Evolutionary conservation across 1,140 invertebrate genomes (phyloP).

Genomic region (Pectinophora gossypiella): DNA sequence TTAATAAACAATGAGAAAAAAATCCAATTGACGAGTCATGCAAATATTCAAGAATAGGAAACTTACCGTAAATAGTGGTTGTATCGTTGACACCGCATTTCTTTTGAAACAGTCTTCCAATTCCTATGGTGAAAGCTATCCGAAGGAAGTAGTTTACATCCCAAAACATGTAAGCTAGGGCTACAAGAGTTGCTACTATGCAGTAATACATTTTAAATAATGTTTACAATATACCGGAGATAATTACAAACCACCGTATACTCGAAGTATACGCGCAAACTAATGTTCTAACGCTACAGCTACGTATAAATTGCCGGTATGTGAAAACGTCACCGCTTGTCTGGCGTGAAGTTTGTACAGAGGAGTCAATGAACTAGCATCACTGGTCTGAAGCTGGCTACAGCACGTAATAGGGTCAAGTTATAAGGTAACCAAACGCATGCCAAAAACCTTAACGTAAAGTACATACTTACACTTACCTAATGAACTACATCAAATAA

Average conservation of each 20-base stretch:
- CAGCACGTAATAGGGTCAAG: not conserved
- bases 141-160: constrained; percentile 88
- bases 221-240: not conserved
- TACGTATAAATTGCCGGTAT: too few species aligned
- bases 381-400: constrained; percentile 1
- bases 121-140: constrained; percentile 78
- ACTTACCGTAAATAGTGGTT: constrained; percentile 83
- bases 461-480: too few species aligned
- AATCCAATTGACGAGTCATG: too few species aligned
- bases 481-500: too few species aligned
- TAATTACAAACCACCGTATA: not conserved
- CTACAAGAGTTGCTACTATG: constrained; percentile 56
- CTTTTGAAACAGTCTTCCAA: constrained; percentile 80
- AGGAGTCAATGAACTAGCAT: constrained; percentile 15
- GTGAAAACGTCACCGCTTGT: not conserved
- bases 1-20: too few species aligned
- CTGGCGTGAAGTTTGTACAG: not conserved
- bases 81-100: constrained; percentile 81
- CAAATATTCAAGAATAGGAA: not conserved
- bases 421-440: not conserved
- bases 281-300: not conserved
- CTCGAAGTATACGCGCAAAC: not conserved
- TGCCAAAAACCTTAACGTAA: too few species aligned
- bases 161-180: constrained; percentile 82
- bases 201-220: constrained; percentile 50